Conservation (phyloP, 92 coral and sea anemone genomes). For the Zoanthus sociatus region DNA sequence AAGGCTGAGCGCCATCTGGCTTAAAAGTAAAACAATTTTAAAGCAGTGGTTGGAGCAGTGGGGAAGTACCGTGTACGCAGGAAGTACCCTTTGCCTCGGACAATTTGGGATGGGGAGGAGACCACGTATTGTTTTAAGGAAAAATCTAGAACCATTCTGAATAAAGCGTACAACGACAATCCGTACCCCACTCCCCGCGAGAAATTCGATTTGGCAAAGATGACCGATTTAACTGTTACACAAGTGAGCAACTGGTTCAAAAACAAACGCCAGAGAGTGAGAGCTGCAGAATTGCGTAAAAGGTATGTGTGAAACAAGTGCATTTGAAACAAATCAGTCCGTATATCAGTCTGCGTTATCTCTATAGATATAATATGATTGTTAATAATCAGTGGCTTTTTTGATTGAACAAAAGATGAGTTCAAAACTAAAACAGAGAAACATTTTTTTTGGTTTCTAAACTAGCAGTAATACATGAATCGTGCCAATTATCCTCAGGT, state of each 20-base stretch:
- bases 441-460: not conserved
- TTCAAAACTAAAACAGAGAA: not conserved
- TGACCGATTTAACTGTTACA: conserved; percentile 91
- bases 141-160: conserved; percentile 82
- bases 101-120: conserved; percentile 96
- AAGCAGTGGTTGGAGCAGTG: conserved; percentile 77
- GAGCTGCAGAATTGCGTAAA: conserved; percentile 90
- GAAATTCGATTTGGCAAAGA: conserved; percentile 85
- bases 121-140: conserved; percentile 97
- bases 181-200: conserved; percentile 93
- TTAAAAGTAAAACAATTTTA: too few species aligned
- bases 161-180: conserved; percentile 88
- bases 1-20: too few species aligned
- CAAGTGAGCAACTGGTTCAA: conserved; percentile 96
- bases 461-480: not conserved
- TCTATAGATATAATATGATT: not conserved
- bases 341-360: not conserved
- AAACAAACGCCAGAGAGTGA: conserved; percentile 87
- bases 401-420: not conserved
- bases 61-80: conserved; percentile 94
- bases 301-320: conserved; percentile 56
- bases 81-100: conserved; percentile 91
- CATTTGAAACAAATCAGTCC: not conserved
- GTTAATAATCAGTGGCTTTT: not conserved
- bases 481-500: too few species aligned